Base-by-base conservation (phyloP, 2,797 vertebrate genomes). In the Gastrophryne carolinensis region DNA sequence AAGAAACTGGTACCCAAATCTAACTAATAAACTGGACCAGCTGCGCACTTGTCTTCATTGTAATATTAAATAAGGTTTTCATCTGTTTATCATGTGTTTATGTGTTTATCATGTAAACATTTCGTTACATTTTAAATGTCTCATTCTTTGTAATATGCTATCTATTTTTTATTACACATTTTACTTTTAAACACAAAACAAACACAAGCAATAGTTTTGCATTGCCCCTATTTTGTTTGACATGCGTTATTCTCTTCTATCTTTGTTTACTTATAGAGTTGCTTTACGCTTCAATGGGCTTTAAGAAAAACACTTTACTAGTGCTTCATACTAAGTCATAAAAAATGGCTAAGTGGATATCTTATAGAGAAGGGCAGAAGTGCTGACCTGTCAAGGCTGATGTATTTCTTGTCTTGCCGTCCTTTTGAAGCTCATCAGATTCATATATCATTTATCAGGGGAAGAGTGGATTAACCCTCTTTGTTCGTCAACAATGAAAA, bases 341-440 rank as follows among this genome's bases (percentile, higher is more conserved):
- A 69, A 53, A 68, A 53, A 76, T 62, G 57, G 29, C 74, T 77
- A 63, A 77, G 29, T 70, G 66, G 47, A 47, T 56, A 63, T 13
- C 21, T 47, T 41, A 68, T 35, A 64, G 49, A 26, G 27, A 37
- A 58, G 37, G 29, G 37, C 63, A 30, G 64, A 76, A 27, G 17
- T 77, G 74, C 66, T 77, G 74, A 77, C 60, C 58, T 77, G 32
- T 64, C 60, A 77, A 62, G 34, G 24, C 66, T 70, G 67, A 70
- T 58, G 67, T 27, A 71, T 64, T 53, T 71, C 58, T 71, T 57
- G 50, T 71, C 50, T 64, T 57, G 35, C 5, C 34, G 49, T 64
- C 27, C 29, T 57, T 49, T 71, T 63, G 27, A 70, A 57, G 27
- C n/a, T 37, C 35, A 56, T 69, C 73, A 21, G 17, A 62, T 54